These are phyloP conservation scores for Callipepla squamata DNA, from an alignment of 2,113 vertebrate genomes.

Conservation along the genomic window DNA sequence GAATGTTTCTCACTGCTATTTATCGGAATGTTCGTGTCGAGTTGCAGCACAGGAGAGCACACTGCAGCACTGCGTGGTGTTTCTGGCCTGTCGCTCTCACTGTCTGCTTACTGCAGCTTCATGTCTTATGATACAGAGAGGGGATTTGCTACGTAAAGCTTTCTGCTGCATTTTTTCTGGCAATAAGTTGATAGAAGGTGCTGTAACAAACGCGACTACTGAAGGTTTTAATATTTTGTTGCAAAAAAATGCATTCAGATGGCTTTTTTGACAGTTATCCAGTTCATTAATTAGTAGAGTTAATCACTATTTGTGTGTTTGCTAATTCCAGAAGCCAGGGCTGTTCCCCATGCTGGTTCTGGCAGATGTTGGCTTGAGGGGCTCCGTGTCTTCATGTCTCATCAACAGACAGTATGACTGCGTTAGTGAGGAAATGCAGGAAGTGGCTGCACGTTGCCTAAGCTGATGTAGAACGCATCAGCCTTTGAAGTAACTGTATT, in stretches of 20 bases:
- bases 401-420: not conserved
- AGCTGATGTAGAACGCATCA: not conserved
- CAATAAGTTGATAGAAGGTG: not conserved
- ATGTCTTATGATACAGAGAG: not conserved
- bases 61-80: not conserved
- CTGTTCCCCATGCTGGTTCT: not conserved
- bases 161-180: not conserved
- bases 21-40: not conserved
- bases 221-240: not conserved
- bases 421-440: not conserved
- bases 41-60: not conserved
- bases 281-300: not conserved
- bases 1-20: not conserved
- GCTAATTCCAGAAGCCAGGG: not conserved
- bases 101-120: not conserved
- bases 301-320: not conserved
- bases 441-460: not conserved
- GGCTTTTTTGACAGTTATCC: not conserved
- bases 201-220: not conserved
- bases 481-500: fast-evolving
- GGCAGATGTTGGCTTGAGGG: not conserved
- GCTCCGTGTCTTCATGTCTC: not conserved
- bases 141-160: too few relatives aligned
- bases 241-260: not conserved
- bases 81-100: not conserved